Conservation (phyloP, 2,113 vertebrate genomes). For the Jacana jacana region DNA sequence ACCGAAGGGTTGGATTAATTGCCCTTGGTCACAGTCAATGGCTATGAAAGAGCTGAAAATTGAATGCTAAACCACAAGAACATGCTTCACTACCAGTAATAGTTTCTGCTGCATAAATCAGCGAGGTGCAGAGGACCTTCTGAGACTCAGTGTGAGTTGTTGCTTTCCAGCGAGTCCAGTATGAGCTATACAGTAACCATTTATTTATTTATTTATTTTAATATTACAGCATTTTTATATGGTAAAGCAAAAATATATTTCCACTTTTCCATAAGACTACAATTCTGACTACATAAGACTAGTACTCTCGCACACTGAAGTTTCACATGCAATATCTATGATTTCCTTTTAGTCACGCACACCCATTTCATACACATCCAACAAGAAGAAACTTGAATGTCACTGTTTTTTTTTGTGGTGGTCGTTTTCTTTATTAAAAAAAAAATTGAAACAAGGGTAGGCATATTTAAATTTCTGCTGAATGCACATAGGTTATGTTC, state of each 20-base stretch:
- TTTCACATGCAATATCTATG: background rate
- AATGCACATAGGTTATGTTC: background rate
- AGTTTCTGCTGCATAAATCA: background rate
- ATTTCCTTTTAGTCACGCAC: background rate
- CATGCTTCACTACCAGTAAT: background rate
- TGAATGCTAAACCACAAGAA: background rate
- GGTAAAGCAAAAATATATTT: background rate
- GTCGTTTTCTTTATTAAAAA: background rate
- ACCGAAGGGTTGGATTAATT: background rate
- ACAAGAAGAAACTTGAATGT: background rate
- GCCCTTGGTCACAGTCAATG: background rate
- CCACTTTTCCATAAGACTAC: background rate
- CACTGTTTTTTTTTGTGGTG: background rate
- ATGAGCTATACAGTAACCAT: background rate
- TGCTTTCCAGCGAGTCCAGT: background rate
- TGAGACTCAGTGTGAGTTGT: background rate
- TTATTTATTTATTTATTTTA: background rate
- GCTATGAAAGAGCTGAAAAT: background rate
- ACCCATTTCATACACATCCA: background rate
- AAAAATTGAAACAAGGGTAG: slow-evolving; percentile 35
- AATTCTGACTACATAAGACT: too few species aligned
- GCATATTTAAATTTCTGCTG: slow-evolving; percentile 20
- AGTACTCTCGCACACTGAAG: too few species aligned
- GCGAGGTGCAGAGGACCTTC: background rate
- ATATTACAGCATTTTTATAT: background rate